Evolutionary conservation across 2,113 vertebrate species (phyloP).

Genomic region (Rhinichthys klamathensis): DNA sequence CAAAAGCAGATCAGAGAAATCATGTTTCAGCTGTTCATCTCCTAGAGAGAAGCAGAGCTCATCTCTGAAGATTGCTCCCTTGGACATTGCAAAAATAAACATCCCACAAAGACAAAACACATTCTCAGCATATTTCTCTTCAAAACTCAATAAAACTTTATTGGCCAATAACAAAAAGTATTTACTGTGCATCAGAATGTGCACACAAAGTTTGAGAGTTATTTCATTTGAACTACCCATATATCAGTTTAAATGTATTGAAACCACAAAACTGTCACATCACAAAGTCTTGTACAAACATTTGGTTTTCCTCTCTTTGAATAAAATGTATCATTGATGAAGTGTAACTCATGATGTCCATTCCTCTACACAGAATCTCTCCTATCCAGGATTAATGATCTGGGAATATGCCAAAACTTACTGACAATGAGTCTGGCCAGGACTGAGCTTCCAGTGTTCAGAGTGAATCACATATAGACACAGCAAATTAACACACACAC

Average conservation of each 20-base stretch:
- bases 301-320: not conserved
- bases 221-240: not conserved
- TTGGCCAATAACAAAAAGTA: not conserved
- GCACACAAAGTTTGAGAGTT: not conserved
- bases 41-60: not conserved
- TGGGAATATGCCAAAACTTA: conserved; percentile 15
- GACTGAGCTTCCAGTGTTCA: conserved; percentile 26
- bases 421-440: not conserved
- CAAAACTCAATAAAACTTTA: conserved; percentile 12
- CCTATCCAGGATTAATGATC: conserved; percentile 61
- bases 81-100: conserved; percentile 30
- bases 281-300: not conserved
- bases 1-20: not conserved
- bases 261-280: conserved; percentile 39
- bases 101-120: conserved; percentile 16
- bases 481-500: not conserved
- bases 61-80: conserved; percentile 11
- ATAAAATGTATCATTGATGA: not conserved
- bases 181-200: not conserved
- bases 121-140: conserved; percentile 46
- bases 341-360: conserved; percentile 29
- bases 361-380: conserved; percentile 58
- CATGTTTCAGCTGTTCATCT: not conserved
- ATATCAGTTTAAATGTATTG: not conserved
- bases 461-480: conserved; percentile 21